A percentile compares a stretch with the other conserved stretches of the same genome.
Evolutionary conservation across 2,113 vertebrate genomes (phyloP).

Genomic region (Pollachius pollachius): DNA sequence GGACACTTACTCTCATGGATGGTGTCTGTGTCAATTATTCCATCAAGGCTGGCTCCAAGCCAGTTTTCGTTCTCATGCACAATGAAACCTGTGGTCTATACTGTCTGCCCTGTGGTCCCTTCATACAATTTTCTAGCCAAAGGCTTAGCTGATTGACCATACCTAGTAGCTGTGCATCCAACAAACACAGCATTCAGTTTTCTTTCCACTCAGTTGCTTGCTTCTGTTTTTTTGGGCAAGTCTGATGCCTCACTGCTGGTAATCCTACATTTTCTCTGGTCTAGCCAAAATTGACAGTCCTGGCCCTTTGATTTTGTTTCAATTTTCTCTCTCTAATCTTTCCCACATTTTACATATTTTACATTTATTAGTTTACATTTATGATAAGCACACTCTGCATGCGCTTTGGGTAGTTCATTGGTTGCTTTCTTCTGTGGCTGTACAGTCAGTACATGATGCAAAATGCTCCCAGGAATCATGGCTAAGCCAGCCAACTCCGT

Average conservation of each 20-base stretch:
- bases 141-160: no score
- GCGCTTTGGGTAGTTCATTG: not conserved
- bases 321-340: no score
- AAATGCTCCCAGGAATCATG: conserved; percentile 10
- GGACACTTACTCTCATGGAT: conserved; percentile 1
- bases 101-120: no score
- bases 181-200: not conserved
- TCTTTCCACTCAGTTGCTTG: conserved; percentile 19
- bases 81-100: conserved; percentile 1
- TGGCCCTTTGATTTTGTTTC: no score
- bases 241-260: not conserved
- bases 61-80: conserved; percentile 11
- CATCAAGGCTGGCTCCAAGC: conserved; percentile 10
- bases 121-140: conserved; percentile 11
- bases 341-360: not conserved
- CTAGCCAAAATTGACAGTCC: conserved; percentile 3
- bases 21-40: conserved; percentile 3
- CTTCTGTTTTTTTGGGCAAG: conserved; percentile 13
- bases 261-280: not conserved
- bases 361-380: not conserved
- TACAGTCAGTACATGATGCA: conserved; percentile 3
- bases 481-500: conserved; percentile 16
- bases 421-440: not conserved
- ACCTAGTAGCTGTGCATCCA: not conserved
- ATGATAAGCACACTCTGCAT: not conserved